Percentiles rank a stretch among this genome's conserved stretches.
These are phyloP conservation scores for Cryptophagus acutangulus DNA, from an alignment of 2,888 invertebrate genomes.

Conservation along the genomic window DNA sequence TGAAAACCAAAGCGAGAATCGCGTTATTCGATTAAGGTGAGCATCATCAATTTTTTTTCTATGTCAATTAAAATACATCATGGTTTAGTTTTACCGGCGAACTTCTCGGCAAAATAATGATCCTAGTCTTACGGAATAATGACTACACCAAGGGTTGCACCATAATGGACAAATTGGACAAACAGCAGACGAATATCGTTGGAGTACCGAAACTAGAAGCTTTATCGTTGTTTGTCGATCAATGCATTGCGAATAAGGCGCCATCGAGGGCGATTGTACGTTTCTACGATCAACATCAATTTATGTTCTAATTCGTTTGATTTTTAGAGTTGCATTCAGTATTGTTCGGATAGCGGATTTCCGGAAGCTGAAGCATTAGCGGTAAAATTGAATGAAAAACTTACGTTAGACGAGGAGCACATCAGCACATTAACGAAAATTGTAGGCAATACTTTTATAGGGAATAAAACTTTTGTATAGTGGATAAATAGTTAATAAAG, in stretches of 20 bases:
- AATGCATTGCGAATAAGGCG: slow-evolving; percentile 52
- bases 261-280: slow-evolving; percentile 53
- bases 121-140: slow-evolving; percentile 46
- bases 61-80: slow-evolving; percentile 10
- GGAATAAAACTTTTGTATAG: neutral
- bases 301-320: no score
- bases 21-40: slow-evolving; percentile 39
- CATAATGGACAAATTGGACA: slow-evolving; percentile 53
- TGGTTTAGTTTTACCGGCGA: slow-evolving; percentile 58
- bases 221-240: slow-evolving; percentile 52
- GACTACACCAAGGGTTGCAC: slow-evolving; percentile 53
- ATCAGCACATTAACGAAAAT: slow-evolving; percentile 49
- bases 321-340: slow-evolving; percentile 53
- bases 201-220: slow-evolving; percentile 53
- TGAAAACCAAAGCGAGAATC: slow-evolving; percentile 45
- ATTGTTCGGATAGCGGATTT: slow-evolving; percentile 55
- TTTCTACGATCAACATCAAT: no score
- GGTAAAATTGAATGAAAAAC: slow-evolving; percentile 38
- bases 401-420: slow-evolving; percentile 51
- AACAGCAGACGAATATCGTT: slow-evolving; percentile 50
- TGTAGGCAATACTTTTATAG: slow-evolving; percentile 45
- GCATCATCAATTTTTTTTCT: slow-evolving; percentile 7
- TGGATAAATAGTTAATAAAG: no score
- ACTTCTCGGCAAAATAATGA: slow-evolving; percentile 57
- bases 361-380: slow-evolving; percentile 48